Evolutionary conservation across 2,113 vertebrate species (phyloP), one percentile per base, ranked within the genome.

Genomic region (Notiomystis cincta): DNA sequence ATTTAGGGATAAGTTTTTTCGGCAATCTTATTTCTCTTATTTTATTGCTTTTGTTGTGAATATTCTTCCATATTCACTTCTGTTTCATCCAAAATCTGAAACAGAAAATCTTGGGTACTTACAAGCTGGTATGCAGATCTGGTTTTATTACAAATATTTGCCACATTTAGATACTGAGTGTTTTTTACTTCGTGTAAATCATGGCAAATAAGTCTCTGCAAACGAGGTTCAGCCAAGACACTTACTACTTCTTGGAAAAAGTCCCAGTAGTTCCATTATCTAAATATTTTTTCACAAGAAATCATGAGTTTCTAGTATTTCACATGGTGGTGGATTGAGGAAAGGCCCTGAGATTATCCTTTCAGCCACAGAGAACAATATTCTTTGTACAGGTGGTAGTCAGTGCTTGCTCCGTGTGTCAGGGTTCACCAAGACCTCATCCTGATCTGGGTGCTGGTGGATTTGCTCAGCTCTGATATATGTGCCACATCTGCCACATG

Each of bases 361-460:
- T 75, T 56, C 20, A 60, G 27, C 12, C 7, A 7, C 4, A 22
- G 24, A 40, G 31, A 75, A 11, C 25, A 35, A 25, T 44, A 19
- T 23, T 64, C 12, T 0, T 0, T 37, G 16, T 28, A 11, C 1
- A 0, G 8, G 23, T 44, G n/a, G 4, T 8, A 28, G 23, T 35
- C 56, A 30, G 40, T 10, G n/a, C 31, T 56, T 30, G 5, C 10
- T 65, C 21, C 0, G 0, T 16, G 38, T 25, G 30, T n/a, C 56
- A 51, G 70, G 30, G 19, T 0, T 38, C 6, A 0, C 13, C 37
- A n/a, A 51, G 30, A 6, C 16, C 50, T 8, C 21, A 4, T 66
- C 60, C 16, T 64, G 3, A 2, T 24, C 66, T 25, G 19, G 28
- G 23, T 64, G 18, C 27, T 72, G 62, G 13, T 2, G 9, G 25